Base-by-base conservation (phyloP, 2,797 vertebrate genomes). In the Pteropus rufus region DNA sequence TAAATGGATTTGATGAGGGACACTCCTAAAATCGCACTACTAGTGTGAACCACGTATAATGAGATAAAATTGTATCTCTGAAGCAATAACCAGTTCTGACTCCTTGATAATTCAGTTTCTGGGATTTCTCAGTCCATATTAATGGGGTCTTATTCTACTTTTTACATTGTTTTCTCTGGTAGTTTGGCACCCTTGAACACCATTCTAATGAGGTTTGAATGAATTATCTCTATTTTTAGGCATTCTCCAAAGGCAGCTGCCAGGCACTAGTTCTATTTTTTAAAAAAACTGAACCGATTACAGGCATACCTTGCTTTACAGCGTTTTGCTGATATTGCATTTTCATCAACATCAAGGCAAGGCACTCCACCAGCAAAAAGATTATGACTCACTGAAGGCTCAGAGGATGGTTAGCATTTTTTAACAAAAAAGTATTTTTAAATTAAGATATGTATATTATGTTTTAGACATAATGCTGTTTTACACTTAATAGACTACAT, bases 191-290 rank as follows among this genome's bases (percentile, higher is more conserved):
- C 69, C 77, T 94, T 39, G 18, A 70, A 44, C 39, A 7, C 41
- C 64, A 72, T 95, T 93, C 82, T 93, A 76, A 82, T 96, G 73
- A 81, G 54, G 64, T 88, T 90, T 96, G 77, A 36, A 10, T 67
- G 41, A 92, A 92, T 95, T 93, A 36, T 75, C 93, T 96, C 79
- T 94, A 64, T 80, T 92, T 91, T 93, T 93, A 91, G 82, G 24
- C 18, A 24, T 36, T 89, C 58, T 88, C n/a, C 65, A 97, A 77
- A 90, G 94, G 82, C 94, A 65, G 31, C 82, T 81, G 83, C 70
- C 86, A 93, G 81, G 80, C 31, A 56, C 49, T 34, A 26, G 65
- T 67, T 81, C 7, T 67, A 0, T 46, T 62, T 39, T 86, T 76
- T 67, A 77, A 16, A 49, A 49, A 49, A 49, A 82, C 79, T 70